Evolutionary conservation across 2,888 invertebrate species (phyloP).

Genomic region (Empis stercorea): DNA sequence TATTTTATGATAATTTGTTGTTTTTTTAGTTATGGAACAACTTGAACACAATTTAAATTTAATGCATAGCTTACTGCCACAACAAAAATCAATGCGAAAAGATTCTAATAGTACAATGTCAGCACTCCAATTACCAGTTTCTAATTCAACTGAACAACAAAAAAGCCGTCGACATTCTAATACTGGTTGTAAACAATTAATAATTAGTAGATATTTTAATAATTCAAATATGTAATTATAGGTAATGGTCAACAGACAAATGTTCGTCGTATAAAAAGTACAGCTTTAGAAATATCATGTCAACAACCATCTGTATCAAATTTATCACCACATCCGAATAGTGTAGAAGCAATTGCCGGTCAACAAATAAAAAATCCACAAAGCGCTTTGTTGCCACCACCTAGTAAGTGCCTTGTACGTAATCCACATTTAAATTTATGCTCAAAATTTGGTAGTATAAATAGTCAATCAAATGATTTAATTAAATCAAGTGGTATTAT

Average conservation of each 20-base stretch:
- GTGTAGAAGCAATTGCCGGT: constrained; percentile 59
- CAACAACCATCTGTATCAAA: constrained; percentile 55
- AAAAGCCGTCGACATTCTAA: constrained; percentile 33
- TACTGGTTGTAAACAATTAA: constrained; percentile 33
- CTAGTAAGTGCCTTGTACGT: constrained; percentile 53
- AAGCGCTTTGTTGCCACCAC: constrained; percentile 50
- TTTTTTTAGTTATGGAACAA: not conserved
- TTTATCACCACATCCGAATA: constrained; percentile 68
- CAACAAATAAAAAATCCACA: constrained; percentile 52
- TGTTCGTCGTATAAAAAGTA: constrained; percentile 55
- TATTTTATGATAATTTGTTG: no score
- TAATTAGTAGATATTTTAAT: not conserved
- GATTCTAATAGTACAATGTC: constrained; percentile 51
- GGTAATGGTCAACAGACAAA: constrained; percentile 8
- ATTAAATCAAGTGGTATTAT: constrained; percentile 14
- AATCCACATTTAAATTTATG: constrained; percentile 59
- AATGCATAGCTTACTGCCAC: constrained; percentile 11
- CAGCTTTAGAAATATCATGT: constrained; percentile 57
- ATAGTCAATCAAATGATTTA: no score
- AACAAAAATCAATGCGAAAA: constrained; percentile 40
- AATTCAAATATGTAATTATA: not conserved
- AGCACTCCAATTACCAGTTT: constrained; percentile 43
- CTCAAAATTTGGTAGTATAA: constrained; percentile 36
- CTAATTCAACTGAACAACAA: not conserved
- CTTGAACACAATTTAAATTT: not conserved